Conservation (phyloP, 1,140 invertebrate genomes). For the Drosophila lowei region DNA sequence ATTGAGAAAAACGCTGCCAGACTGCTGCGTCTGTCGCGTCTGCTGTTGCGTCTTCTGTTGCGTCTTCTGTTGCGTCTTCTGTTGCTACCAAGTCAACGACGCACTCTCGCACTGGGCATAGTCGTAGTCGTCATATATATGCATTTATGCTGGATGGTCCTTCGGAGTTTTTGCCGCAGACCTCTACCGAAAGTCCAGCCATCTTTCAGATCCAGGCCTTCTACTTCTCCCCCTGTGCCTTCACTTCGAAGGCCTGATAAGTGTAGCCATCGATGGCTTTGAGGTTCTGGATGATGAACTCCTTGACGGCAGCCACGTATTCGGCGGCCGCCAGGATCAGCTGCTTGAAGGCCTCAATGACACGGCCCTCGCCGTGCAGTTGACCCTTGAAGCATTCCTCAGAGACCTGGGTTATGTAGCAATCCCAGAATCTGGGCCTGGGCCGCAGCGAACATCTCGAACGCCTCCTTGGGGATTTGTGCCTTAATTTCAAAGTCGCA, state of each 20-base stretch:
- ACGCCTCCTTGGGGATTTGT: slow-evolving; percentile 52
- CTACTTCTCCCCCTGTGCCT: not conserved
- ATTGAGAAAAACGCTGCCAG: no score
- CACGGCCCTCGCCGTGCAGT: slow-evolving; percentile 52
- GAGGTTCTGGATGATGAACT: slow-evolving; percentile 57
- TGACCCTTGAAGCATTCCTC: slow-evolving; percentile 44
- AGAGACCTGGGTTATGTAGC: slow-evolving; percentile 38
- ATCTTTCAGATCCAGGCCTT: no score
- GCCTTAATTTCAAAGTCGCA: slow-evolving; percentile 58
- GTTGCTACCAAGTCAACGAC: no score
- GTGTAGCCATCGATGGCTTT: slow-evolving; percentile 48
- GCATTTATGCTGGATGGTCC: no score
- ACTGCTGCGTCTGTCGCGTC: no score
- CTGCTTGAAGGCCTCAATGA: slow-evolving; percentile 63
- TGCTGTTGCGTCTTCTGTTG: no score
- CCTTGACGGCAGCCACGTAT: slow-evolving; percentile 58
- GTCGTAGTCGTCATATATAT: no score
- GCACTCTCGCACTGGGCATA: no score
- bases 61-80: no score
- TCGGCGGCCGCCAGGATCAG: slow-evolving; percentile 43
- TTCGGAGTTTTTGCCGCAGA: no score
- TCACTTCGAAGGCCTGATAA: slow-evolving; percentile 47
- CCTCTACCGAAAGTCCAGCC: no score
- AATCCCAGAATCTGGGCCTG: slow-evolving; percentile 52
- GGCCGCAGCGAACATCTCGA: slow-evolving; percentile 46